These are phyloP conservation scores for Harpagifer antarcticus DNA, from an alignment of 2,797 vertebrate species.

Conservation along the genomic window DNA sequence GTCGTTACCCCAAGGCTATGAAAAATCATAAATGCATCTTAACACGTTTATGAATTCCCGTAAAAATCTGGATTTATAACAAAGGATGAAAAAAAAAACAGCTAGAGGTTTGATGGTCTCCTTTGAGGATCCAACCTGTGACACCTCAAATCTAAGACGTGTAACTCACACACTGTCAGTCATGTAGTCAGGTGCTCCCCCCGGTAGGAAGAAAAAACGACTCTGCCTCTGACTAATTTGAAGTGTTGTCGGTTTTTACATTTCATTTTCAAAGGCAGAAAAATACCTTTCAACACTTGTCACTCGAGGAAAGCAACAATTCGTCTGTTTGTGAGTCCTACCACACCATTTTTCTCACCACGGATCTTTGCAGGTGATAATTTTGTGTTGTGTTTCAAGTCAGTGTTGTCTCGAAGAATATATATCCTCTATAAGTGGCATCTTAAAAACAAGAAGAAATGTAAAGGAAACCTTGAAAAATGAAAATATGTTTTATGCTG, in stretches of 20 bases:
- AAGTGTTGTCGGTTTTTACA: constrained; percentile 65
- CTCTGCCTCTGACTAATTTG: constrained; percentile 43
- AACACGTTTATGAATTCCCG: constrained; percentile 32
- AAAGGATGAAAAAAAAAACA: constrained; percentile 4
- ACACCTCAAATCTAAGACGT: constrained; percentile 29
- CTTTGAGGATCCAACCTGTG: constrained; percentile 24
- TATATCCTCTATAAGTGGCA: constrained; percentile 22
- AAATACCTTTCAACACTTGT: constrained; percentile 79
- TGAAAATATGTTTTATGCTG: background rate
- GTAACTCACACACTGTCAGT: constrained; percentile 28
- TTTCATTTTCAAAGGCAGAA: constrained; percentile 65
- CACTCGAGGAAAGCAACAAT: constrained; percentile 63
- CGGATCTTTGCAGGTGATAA: constrained; percentile 73
- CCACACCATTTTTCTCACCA: constrained; percentile 63
- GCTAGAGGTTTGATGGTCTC: background rate
- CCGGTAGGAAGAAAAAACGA: constrained; percentile 12
- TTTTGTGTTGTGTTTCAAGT: constrained; percentile 64
- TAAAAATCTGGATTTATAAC: constrained; percentile 5
- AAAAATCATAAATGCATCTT: constrained; percentile 35
- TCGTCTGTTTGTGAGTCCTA: constrained; percentile 54
- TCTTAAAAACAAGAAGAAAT: background rate
- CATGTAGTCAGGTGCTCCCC: constrained; percentile 52
- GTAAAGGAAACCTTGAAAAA: background rate
- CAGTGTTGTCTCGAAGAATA: constrained; percentile 29
- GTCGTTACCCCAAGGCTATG: constrained; percentile 44